Percentiles rank a stretch among this genome's conserved stretches.
These are phyloP conservation scores for Phrynocephalus versicolor DNA, from an alignment of 2,113 vertebrate species.

Conservation along the genomic window DNA sequence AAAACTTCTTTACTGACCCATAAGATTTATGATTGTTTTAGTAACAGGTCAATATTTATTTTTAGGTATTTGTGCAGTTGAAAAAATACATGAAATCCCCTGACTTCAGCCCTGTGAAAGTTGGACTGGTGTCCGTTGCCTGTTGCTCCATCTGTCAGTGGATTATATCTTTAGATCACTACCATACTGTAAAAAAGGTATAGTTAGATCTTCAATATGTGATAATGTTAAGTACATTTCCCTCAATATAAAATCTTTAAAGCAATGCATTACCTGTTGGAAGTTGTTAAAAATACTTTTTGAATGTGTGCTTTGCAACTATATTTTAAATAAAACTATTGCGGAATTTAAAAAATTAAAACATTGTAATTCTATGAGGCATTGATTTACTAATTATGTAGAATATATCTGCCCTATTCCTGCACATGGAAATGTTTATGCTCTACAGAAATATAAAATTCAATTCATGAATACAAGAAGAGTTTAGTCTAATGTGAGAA, in stretches of 20 bases:
- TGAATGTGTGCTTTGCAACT: background rate
- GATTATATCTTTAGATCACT: slow-evolving; percentile 71
- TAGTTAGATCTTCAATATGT: background rate
- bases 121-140: slow-evolving; percentile 68
- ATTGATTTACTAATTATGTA: background rate
- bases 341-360: background rate
- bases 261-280: background rate
- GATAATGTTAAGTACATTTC: background rate
- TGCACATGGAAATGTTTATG: background rate
- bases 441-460: background rate
- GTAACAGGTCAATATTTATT: slow-evolving; percentile 12
- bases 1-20: background rate
- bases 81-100: slow-evolving; percentile 59
- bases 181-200: slow-evolving; percentile 72
- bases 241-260: background rate
- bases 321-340: background rate
- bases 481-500: background rate
- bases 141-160: slow-evolving; percentile 76
- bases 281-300: background rate
- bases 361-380: background rate
- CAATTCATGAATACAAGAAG: background rate
- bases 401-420: background rate
- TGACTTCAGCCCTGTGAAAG: slow-evolving; percentile 71
- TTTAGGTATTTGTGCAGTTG: slow-evolving; percentile 68
- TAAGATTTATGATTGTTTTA: background rate